Evolutionary conservation across 2,797 vertebrate genomes (phyloP), one percentile per base, ranked within the genome.

Genomic region (Malurus leucopterus): DNA sequence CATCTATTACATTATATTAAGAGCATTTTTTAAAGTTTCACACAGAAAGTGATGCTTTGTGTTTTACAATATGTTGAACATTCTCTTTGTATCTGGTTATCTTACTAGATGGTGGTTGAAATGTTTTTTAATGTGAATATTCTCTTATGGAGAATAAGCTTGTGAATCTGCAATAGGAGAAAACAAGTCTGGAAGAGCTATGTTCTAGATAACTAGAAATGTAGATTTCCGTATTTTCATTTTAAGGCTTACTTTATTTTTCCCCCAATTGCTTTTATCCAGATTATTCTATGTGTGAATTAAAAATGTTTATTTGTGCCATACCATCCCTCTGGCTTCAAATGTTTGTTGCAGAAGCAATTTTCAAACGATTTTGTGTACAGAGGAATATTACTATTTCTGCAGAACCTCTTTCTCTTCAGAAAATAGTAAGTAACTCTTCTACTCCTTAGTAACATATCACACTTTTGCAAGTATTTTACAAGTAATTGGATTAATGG

Each of bases 361-460:
- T 99, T 87, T 99, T 98, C 96, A 98, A 98, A 94, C 98, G 96
- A 84, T 91, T 98, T 34, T 99, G 98, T 95, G 96, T 95, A 78
- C 96, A 96, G 86, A 98, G 93, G 88, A 97, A 95, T 69, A 72
- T 97, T 64, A 73, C 81, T 86, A 14, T 98, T 87, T 95, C 96
- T 79, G 90, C 95, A 36, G 98, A 98, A 64, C 96, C 97, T 22
- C 97, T 99, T 40, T 98, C 98, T 79, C 97, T 99, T 47, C 97
- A 97, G 86, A 99, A 98, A 97, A 98, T 99, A 95, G 99, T 99
- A 95, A 94, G 97, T 93, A 90, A 49, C 19, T 30, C 32, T 92
- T 36, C 18, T 30, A 8, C 16, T 64, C 11, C 7, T 70, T 92
- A 65, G 69, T 70, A 78, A n/a, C 24, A 2, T 63, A 30, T 7